A percentile compares a stretch with the other conserved stretches of the same genome.
Conservation (phyloP, 2,113 vertebrate species). For the Melanerpes formicivorus region DNA sequence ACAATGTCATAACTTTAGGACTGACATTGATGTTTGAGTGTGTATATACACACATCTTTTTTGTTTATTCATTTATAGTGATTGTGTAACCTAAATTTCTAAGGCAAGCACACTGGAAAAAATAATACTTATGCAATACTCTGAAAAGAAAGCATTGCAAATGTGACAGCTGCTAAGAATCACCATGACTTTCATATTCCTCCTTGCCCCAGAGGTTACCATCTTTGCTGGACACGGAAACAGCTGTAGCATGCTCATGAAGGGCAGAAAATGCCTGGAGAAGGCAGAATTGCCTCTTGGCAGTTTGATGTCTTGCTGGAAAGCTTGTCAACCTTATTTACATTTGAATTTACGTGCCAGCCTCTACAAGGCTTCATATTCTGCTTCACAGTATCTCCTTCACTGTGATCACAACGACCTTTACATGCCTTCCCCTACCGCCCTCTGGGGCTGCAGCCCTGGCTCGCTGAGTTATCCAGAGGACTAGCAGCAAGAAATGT, state of each 20-base stretch:
- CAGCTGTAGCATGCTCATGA: not conserved
- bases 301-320: constrained; percentile 17
- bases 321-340: constrained; percentile 61
- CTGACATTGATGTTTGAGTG: fast-evolving
- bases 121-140: constrained; percentile 41
- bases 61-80: constrained; percentile 2
- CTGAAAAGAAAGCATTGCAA: not conserved
- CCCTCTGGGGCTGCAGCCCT: not conserved
- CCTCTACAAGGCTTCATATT: constrained; percentile 19
- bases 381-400: constrained; percentile 45
- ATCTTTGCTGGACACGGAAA: not conserved
- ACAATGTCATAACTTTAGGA: not conserved
- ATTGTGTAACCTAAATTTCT: not conserved
- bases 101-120: not conserved
- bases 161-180: constrained; percentile 42
- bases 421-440: not conserved
- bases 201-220: constrained; percentile 14
- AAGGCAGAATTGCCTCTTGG: constrained; percentile 20
- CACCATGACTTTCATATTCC: not conserved
- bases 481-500: constrained; percentile 12
- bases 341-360: constrained; percentile 46
- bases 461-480: not conserved
- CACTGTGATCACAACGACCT: constrained; percentile 3
- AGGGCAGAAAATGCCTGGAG: constrained; percentile 3
- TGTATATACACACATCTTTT: not conserved